Evolutionary conservation across 2,888 invertebrate genomes (phyloP), one percentile per base, ranked within the genome.

Genomic region (Trisateles emortualis): DNA sequence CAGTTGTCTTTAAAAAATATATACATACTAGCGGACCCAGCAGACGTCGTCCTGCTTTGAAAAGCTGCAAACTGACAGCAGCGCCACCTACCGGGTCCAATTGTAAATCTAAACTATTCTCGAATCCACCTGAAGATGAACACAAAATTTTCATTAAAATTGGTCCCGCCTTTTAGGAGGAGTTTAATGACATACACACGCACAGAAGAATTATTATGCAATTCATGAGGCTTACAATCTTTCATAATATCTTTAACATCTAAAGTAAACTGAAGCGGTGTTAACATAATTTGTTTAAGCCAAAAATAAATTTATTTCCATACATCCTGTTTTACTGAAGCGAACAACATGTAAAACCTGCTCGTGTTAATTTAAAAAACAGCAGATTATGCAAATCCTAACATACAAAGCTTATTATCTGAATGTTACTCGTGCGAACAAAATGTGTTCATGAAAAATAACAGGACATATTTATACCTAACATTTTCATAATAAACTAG

Each of bases 311-410:
- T 58, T 41, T 52, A 59, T 65, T 55, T 62, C 49, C 42, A 52
- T 43, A 45, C 49, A 47, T 59, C 16, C 29, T 29, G 26, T 47
- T n/a, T 43, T 50, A 33, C 30, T 39, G 24, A 35, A 36, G 26
- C 16, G 29, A 44, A n/a, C n/a, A n/a, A n/a, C 38, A 49, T 39
- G 50, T 51, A 33, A 50, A 64, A 64, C 29, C 52, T 33, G 58
- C 59, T 49, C 38, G 36, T 56, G 56, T 64, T 66, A 53, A 66
- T 66, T 65, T 52, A 52, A 65, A 65, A 65, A 63, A 56, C 63
- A 65, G 51, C 38, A 63, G 65, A 65, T 66, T 66, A 66, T 66
- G 65, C 63, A 66, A 66, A 66, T 66, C 65, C 59, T 65, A 45
- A 65, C 63, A 56, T 52, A 50, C 51, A 53, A 51, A 59, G 63